Base-by-base conservation (phyloP, 2,797 vertebrate species). In the Mormyrops boulengeri region DNA sequence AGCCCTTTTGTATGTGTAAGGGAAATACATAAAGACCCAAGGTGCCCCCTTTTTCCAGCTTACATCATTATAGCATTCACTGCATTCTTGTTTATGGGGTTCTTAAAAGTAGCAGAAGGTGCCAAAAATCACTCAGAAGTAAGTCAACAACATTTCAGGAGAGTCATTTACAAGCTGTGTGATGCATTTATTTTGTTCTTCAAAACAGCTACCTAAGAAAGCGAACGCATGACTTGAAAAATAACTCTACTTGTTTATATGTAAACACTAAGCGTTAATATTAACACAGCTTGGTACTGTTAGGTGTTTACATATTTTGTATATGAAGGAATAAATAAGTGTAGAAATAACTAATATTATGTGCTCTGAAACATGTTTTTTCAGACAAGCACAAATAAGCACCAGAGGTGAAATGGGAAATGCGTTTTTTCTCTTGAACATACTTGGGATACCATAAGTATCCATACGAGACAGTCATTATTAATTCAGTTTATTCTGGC, bases 401-500 rank as follows among this genome's bases (percentile, higher is more conserved):
- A 44, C 41, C 19, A 4, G 19, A 22, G 77, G 19, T 82, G 41
- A 47, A 82, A 85, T 22, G 6, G 82, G 82, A 85, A 22, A 52
- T 52, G 82, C 52, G 82, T 49, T 52, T 85, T 85, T 85, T 84
- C 73, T 22, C 38, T 80, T 19, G 80, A 47, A 44, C n/a, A 84
- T 44, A 49, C 47, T 85, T 85, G 47, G 73, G 41, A 26, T 85
- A 30, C 49, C 44, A 5, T 85, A 85, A 30, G 84, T 52, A 52
- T 52, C 49, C 30, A 52, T 57, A 41, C 41, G 26, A 87, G 30
- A 55, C 53, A 41, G 52, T 38, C 14, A 34, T 55, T 62, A 62
- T 62, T 87, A 57, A 57, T 57, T 87, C 85, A 87, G 85, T 38
- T 57, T 57, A 57, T 22, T 55, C 85, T 87, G 50, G 11, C 44